Percentiles rank a stretch among this genome's conserved stretches.
Conservation (phyloP, 2,797 vertebrate species). For the Philypnodon macrostomus region DNA sequence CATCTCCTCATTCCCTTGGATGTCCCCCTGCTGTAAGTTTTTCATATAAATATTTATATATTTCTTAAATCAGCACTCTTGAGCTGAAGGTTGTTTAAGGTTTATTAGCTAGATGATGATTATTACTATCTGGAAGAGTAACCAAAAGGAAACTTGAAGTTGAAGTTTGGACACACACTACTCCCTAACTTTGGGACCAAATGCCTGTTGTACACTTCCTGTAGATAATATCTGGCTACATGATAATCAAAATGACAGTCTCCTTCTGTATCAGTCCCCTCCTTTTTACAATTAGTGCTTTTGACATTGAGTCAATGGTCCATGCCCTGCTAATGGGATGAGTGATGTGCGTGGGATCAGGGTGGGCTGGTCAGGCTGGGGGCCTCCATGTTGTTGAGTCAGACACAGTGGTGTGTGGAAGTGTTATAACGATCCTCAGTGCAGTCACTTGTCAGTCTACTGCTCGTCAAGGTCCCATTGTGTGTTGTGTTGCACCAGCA, state of each 20-base stretch:
- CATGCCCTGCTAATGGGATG: conserved; percentile 46
- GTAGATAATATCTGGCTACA: too few species aligned
- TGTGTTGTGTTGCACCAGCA: conserved; percentile 48
- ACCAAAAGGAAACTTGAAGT: too few species aligned
- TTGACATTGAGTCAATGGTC: conserved; percentile 45
- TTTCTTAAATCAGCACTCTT: too few species aligned
- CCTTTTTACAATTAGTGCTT: conserved; percentile 4
- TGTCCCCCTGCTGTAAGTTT: too few species aligned
- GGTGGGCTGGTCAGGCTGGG: conserved; percentile 35
- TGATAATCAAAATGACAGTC: not conserved
- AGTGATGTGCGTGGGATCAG: conserved; percentile 58
- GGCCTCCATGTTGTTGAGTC: conserved; percentile 45
- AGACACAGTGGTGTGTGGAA: conserved; percentile 35
- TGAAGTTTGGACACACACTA: too few species aligned
- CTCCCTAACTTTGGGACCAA: too few species aligned
- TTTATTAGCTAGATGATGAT: too few species aligned
- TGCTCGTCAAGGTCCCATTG: conserved; percentile 55
- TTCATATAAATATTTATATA: too few species aligned
- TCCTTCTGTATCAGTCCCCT: not conserved
- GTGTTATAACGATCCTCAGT: conserved; percentile 36
- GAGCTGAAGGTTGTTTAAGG: too few species aligned
- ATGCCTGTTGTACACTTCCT: too few species aligned
- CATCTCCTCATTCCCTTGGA: too few species aligned
- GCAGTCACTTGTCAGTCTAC: conserved; percentile 58
- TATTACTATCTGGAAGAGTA: too few species aligned